Conservation (phyloP, 2,888 invertebrate genomes). For the Pristionchus maxplancki region DNA sequence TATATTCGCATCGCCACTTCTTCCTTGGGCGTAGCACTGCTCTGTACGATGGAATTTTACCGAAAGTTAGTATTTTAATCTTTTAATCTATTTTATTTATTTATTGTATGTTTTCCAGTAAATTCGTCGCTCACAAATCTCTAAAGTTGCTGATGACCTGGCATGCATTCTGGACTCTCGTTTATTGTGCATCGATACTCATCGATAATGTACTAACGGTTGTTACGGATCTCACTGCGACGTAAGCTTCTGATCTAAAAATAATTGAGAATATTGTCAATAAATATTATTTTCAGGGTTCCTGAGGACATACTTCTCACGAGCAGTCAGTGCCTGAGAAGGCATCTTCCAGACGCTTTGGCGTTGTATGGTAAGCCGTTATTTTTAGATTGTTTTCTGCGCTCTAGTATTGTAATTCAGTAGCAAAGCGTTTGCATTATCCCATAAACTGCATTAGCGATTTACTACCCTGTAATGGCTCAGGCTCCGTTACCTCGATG, state of each 20-base stretch:
- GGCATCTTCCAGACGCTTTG: not conserved
- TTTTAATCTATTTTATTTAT: too few relatives aligned
- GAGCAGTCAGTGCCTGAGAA: not conserved
- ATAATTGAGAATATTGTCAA: not conserved
- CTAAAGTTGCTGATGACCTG: not conserved
- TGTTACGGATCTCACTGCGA: not conserved
- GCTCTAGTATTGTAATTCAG: too few relatives aligned
- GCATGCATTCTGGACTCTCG: not conserved
- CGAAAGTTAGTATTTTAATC: not conserved
- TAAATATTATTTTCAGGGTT: not conserved
- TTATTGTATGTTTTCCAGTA: not conserved
- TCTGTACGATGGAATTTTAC: conserved; percentile 7
- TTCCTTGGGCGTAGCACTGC: not conserved
- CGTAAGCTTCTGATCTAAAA: not conserved
- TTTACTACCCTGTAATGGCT: too few relatives aligned
- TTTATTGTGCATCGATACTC: not conserved
- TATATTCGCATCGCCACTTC: not conserved
- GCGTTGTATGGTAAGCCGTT: not conserved
- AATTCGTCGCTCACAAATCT: conserved; percentile 7
- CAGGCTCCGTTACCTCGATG: not conserved
- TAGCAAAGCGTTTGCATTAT: too few relatives aligned
- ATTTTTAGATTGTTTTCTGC: too few relatives aligned
- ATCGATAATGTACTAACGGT: not conserved
- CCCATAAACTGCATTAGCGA: too few relatives aligned
- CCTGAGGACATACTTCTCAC: not conserved